Conservation (phyloP, 2,797 vertebrate species). For the Enteromius unitaeniatus region DNA sequence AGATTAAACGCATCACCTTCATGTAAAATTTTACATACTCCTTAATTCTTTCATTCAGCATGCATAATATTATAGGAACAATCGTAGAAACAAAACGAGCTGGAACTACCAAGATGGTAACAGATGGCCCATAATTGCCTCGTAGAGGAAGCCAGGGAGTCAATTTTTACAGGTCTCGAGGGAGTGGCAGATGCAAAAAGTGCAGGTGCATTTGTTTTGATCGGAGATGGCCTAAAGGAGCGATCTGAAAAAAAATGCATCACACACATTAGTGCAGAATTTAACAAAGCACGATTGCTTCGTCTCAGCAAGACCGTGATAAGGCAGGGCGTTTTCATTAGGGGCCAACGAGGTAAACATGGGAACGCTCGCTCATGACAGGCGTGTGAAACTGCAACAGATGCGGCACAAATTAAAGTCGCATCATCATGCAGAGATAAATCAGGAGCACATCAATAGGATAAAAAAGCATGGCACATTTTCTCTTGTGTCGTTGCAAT, state of each 20-base stretch:
- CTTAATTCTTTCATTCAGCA: constrained; percentile 54
- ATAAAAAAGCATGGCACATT: constrained; percentile 47
- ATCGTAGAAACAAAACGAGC: constrained; percentile 86
- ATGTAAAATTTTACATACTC: constrained; percentile 16
- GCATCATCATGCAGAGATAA: constrained; percentile 57
- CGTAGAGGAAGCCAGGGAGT: constrained; percentile 86
- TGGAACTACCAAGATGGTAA: constrained; percentile 85
- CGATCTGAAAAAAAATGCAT: constrained; percentile 77
- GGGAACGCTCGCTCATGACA: constrained; percentile 38
- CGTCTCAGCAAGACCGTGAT: constrained; percentile 61
- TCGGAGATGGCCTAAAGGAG: constrained; percentile 82
- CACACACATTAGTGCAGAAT: constrained; percentile 75
- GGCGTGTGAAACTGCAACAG: constrained; percentile 68
- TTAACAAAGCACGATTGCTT: constrained; percentile 65
- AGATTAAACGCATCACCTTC: constrained; percentile 34
- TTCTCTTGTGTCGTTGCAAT: constrained; percentile 49
- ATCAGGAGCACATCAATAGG: constrained; percentile 50
- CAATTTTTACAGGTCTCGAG: constrained; percentile 86
- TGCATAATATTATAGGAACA: constrained; percentile 85
- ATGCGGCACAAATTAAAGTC: constrained; percentile 74
- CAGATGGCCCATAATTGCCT: constrained; percentile 88
- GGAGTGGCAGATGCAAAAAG: constrained; percentile 83
- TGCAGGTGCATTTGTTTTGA: constrained; percentile 88
- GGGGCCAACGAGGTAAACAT: constrained; percentile 57
- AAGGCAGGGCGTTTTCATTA: constrained; percentile 67